Base-by-base conservation (phyloP, 2,888 invertebrate species). In the Ctenicera cuprea region DNA sequence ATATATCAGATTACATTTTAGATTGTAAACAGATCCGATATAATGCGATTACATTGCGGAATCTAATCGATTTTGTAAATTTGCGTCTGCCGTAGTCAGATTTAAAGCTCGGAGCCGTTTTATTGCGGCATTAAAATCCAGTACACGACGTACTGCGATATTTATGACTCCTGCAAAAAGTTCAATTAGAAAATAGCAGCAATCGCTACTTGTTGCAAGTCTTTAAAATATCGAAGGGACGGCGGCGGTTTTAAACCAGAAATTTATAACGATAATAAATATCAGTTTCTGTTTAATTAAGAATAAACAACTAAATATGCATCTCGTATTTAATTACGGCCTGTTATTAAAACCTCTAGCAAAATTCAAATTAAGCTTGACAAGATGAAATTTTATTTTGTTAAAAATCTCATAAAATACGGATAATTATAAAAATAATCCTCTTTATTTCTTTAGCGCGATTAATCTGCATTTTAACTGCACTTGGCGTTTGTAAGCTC, bases 11-110 rank as follows among this genome's bases (percentile, higher is more conserved):
- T 73, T 73, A 68, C 68, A 48, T 64, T 68, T 69, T 57, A 68
- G 68, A 73, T 68, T 68, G 73, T 73, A 73, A 73, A 69, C 73
- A 73, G 68, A 68, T 73, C 68, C 68, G 52, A 43, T 69, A 68
- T 73, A 68, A 68, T 73, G 57, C 62, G 73, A 73, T 68, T 73
- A 73, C 68, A 45, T 48, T 30, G 62, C 20, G 68, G 57, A 69
- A 57, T 63, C 43, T 68, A 73, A 73, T 73, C 73, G 73, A 73
- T 73, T 73, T 73, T 59, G 68, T 57, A 65, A 64, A 65, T 71
- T 71, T 71, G 71, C 50, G 62, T 61, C 65, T 52, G 68, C 18
- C 59, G 30, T 16, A 45, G 26, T 52, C 52, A 52, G 63, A 70
- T 70, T 63, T 62, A 70, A 63, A 54, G 66, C 61, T 57, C 41